Conservation (phyloP, 2,113 vertebrate species). For the Eonycteris spelaea region DNA sequence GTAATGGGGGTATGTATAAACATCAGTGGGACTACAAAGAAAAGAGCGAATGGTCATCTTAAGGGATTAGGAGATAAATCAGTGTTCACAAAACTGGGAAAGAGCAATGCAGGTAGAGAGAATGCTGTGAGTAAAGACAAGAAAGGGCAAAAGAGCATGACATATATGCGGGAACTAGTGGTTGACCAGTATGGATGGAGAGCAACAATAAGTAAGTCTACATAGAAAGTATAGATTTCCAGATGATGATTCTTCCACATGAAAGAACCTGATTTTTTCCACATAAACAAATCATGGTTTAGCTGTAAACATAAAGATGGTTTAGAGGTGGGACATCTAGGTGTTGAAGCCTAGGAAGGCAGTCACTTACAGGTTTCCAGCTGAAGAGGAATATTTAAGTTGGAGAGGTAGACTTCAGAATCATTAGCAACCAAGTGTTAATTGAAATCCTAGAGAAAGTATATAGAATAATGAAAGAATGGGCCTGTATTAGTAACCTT, state of each 20-base stretch:
- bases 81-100: not conserved
- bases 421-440: not conserved
- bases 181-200: not conserved
- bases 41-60: not conserved
- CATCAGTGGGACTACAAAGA: not conserved
- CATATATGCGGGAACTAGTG: not conserved
- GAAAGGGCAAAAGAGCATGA: not conserved
- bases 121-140: not conserved
- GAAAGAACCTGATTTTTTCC: not conserved
- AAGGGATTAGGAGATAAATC: not conserved
- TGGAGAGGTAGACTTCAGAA: not conserved
- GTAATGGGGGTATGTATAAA: not conserved
- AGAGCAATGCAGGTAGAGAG: not conserved
- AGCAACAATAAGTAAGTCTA: not conserved
- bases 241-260: not conserved
- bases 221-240: not conserved
- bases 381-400: not conserved
- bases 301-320: not conserved
- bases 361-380: not conserved
- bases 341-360: not conserved
- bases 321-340: not conserved
- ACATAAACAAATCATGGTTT: not conserved
- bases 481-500: not conserved
- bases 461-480: not conserved
- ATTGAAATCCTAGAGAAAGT: not conserved